Evolutionary conservation across 1,140 invertebrate species (phyloP).

Genomic region (Drosophila willistoni): DNA sequence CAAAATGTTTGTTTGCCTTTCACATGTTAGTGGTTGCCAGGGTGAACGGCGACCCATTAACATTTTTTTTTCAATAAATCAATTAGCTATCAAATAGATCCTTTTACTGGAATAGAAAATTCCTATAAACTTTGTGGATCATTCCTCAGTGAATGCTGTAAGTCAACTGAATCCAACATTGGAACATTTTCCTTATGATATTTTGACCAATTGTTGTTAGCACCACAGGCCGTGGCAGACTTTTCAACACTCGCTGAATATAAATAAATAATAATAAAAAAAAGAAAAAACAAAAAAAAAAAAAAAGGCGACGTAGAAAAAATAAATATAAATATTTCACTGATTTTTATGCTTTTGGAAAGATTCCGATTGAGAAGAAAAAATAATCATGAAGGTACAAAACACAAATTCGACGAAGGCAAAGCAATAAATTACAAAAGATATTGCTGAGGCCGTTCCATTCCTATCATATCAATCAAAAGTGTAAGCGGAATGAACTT

Average conservation of each 20-base stretch:
- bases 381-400: slow-evolving; percentile 34
- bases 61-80: slow-evolving; percentile 40
- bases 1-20: slow-evolving; percentile 48
- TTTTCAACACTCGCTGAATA: slow-evolving; percentile 72
- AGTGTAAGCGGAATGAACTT: neutral
- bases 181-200: slow-evolving; percentile 30
- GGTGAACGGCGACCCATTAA: slow-evolving; percentile 64
- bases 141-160: slow-evolving; percentile 73
- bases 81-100: slow-evolving; percentile 18
- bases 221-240: slow-evolving; percentile 38
- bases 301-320: slow-evolving; percentile 54
- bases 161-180: slow-evolving; percentile 75
- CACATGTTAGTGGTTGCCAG: slow-evolving; percentile 62
- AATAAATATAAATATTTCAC: slow-evolving; percentile 74
- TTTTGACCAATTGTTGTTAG: slow-evolving; percentile 55
- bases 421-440: slow-evolving; percentile 65
- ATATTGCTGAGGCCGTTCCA: slow-evolving; percentile 15
- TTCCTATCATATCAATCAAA: neutral
- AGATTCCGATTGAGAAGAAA: slow-evolving; percentile 24
- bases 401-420: slow-evolving; percentile 36
- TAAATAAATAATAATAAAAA: slow-evolving; percentile 76
- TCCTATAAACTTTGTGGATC: slow-evolving; percentile 34
- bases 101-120: neutral
- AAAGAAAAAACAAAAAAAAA: slow-evolving; percentile 53
- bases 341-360: slow-evolving; percentile 43